A percentile compares a stretch with the other conserved stretches of the same genome.
phyloP scores from a whole-genome alignment of 2,888 invertebrate species.

The Panopea generosa region DNA sequence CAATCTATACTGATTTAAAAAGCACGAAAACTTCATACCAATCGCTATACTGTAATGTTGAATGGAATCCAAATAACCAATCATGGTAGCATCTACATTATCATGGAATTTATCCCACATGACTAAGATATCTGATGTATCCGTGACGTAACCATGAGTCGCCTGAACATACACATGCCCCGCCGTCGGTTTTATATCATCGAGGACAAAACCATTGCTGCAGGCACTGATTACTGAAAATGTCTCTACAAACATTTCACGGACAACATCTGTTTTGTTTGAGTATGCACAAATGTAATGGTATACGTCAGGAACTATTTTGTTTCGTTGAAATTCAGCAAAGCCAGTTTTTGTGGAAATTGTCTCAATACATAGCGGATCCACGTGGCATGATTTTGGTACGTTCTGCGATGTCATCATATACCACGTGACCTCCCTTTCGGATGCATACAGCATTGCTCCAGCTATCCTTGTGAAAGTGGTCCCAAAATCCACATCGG shows the following conservation, averaged over 20 bases:
- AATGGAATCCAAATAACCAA: constrained; percentile 25
- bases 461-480: constrained; percentile 18
- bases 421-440: constrained; percentile 45
- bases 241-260: constrained; percentile 25
- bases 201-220: constrained; percentile 50
- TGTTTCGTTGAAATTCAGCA: constrained; percentile 3
- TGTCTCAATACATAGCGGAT: constrained; percentile 21
- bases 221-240: constrained; percentile 25
- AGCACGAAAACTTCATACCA: constrained; percentile 13
- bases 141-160: constrained; percentile 21
- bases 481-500: constrained; percentile 42
- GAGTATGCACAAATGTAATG: constrained; percentile 42
- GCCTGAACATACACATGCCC: constrained; percentile 25
- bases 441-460: constrained; percentile 18
- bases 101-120: constrained; percentile 38
- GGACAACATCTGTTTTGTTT: neutral
- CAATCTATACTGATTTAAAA: too few species aligned
- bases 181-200: constrained; percentile 19
- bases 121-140: constrained; percentile 6
- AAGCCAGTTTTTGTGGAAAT: constrained; percentile 3
- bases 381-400: constrained; percentile 12
- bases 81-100: constrained; percentile 11
- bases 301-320: constrained; percentile 1
- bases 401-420: constrained; percentile 24
- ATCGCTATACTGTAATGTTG: constrained; percentile 8